These are phyloP conservation scores for Sebastes ruberrimus DNA, from an alignment of 2,797 vertebrate genomes.

Conservation along the genomic window DNA sequence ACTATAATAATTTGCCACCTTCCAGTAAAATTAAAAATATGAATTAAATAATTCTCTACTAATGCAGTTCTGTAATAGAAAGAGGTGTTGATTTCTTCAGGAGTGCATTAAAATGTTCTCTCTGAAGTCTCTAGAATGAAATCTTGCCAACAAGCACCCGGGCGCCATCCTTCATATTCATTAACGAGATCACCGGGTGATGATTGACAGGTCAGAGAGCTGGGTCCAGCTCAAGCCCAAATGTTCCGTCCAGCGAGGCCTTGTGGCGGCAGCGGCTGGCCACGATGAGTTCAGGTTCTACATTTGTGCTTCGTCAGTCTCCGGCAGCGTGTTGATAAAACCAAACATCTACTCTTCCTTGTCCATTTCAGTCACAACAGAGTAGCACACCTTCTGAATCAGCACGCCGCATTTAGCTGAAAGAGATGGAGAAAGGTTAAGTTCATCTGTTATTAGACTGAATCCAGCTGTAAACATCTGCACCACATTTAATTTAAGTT, in stretches of 20 bases:
- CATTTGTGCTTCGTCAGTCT: slow-evolving; percentile 16
- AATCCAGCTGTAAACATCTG: not conserved
- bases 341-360: slow-evolving; percentile 62
- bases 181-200: not conserved
- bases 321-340: not conserved
- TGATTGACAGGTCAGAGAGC: slow-evolving; percentile 23
- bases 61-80: slow-evolving; percentile 26
- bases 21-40: slow-evolving; percentile 32
- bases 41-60: slow-evolving; percentile 49
- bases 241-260: not conserved
- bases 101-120: slow-evolving; percentile 30
- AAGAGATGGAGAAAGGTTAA: slow-evolving; percentile 36
- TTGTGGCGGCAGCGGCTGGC: not conserved
- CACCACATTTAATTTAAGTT: not conserved
- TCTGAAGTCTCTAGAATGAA: slow-evolving; percentile 5
- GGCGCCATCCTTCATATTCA: slow-evolving; percentile 3
- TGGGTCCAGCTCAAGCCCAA: slow-evolving; percentile 21
- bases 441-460: not conserved
- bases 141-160: not conserved
- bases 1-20: slow-evolving; percentile 14
- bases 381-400: slow-evolving; percentile 88
- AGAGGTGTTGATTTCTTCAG: slow-evolving; percentile 21
- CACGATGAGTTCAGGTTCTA: slow-evolving; percentile 5
- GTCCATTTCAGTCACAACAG: slow-evolving; percentile 90
- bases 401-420: slow-evolving; percentile 82